These are phyloP conservation scores for Lithobates pipiens DNA, from an alignment of 2,797 vertebrate genomes.

Conservation along the genomic window DNA sequence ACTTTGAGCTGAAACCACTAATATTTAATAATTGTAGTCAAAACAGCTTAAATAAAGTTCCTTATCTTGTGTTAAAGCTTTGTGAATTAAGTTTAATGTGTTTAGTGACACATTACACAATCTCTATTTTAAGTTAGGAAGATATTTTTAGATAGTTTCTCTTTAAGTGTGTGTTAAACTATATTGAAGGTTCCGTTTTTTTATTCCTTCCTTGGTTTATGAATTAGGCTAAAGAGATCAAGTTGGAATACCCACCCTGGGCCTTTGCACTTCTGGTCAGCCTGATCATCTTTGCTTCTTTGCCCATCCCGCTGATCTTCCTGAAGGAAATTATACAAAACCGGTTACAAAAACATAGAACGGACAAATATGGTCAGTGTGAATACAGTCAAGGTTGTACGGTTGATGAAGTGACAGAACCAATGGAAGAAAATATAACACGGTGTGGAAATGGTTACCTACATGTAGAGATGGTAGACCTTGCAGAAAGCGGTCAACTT, in stretches of 20 bases:
- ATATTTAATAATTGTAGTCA: too few relatives aligned
- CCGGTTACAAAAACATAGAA: constrained; percentile 29
- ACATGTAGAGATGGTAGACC: constrained; percentile 54
- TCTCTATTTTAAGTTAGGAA: too few relatives aligned
- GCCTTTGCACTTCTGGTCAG: constrained; percentile 70
- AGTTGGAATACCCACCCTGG: constrained; percentile 80
- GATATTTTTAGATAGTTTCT: too few relatives aligned
- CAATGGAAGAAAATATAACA: constrained; percentile 1
- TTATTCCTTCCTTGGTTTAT: not conserved
- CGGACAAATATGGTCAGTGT: constrained; percentile 24
- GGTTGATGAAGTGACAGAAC: constrained; percentile 14
- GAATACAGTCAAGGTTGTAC: constrained; percentile 42
- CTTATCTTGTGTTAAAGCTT: too few relatives aligned
- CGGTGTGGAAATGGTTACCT: constrained; percentile 49
- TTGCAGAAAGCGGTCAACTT: constrained; percentile 48
- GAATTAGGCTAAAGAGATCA: constrained; percentile 75
- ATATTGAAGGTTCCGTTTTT: not conserved
- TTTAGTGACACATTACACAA: too few relatives aligned
- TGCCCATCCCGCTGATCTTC: constrained; percentile 78
- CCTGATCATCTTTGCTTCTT: constrained; percentile 76
- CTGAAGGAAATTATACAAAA: constrained; percentile 67
- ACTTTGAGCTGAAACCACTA: too few relatives aligned
- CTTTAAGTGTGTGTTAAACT: too few relatives aligned
- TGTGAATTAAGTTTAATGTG: too few relatives aligned
- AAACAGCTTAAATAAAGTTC: too few relatives aligned